Evolutionary conservation across 2,113 vertebrate genomes (phyloP).

Genomic region (Pyrgilauda ruficollis): DNA sequence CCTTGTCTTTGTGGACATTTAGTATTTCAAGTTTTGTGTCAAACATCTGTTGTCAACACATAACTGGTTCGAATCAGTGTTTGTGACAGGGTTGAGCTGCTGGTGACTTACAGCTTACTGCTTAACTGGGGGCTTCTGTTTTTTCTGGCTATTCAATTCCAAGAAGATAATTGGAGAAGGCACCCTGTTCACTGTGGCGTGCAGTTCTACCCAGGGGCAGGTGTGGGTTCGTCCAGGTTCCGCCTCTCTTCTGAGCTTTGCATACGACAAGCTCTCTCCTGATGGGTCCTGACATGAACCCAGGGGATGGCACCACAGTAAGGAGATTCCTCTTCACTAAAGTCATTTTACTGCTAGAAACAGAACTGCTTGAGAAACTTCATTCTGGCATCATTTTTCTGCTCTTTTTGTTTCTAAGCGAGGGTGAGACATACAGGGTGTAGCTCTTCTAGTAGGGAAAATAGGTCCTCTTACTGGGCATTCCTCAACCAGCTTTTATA

Average conservation of each 20-base stretch:
- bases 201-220: background rate
- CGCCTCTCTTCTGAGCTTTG: background rate
- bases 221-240: background rate
- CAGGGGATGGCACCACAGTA: background rate
- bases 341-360: background rate
- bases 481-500: background rate
- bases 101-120: background rate
- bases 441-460: background rate
- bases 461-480: background rate
- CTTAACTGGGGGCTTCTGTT: background rate
- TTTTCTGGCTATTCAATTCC: background rate
- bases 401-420: background rate
- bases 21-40: background rate
- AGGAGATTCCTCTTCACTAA: slow-evolving; percentile 7
- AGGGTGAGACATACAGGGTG: background rate
- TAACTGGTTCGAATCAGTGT: background rate
- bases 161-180: slow-evolving; percentile 7
- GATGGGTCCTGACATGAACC: slow-evolving; percentile 56
- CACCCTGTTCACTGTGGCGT: background rate
- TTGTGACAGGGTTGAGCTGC: background rate
- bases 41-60: background rate
- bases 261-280: background rate
- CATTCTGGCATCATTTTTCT: background rate
- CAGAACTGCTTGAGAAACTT: background rate
- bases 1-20: background rate